Percentiles rank a stretch among this genome's conserved stretches.
These are phyloP conservation scores for Tylochromis polylepis DNA, from an alignment of 2,113 vertebrate species.

Conservation along the genomic window DNA sequence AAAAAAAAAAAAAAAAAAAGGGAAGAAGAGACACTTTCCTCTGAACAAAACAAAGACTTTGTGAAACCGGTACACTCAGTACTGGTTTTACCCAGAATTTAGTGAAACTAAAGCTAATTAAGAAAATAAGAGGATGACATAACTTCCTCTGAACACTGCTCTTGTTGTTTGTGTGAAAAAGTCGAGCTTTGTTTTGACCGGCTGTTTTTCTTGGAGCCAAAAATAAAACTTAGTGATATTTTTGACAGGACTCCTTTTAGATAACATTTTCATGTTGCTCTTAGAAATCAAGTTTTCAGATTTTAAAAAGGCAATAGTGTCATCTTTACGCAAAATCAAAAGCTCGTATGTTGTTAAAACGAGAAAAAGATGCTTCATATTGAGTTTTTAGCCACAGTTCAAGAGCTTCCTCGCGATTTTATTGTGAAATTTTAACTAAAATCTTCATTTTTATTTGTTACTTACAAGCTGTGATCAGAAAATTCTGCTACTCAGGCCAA, in stretches of 20 bases:
- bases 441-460: neutral
- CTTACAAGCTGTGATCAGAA: neutral
- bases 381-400: neutral
- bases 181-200: neutral
- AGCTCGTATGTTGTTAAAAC: neutral
- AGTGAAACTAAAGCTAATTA: neutral
- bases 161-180: neutral
- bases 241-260: neutral
- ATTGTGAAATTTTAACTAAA: neutral
- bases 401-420: neutral
- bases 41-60: neutral
- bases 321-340: fast-evolving
- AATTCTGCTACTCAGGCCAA: neutral
- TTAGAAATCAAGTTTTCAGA: neutral
- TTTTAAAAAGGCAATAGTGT: fast-evolving
- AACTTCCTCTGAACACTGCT: neutral
- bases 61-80: neutral
- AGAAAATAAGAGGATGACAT: neutral
- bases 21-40: neutral
- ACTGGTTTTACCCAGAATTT: neutral
- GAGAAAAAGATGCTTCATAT: fast-evolving
- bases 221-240: neutral
- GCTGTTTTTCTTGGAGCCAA: neutral
- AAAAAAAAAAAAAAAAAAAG: neutral
- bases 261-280: neutral